Evolutionary conservation across 2,888 invertebrate genomes (phyloP), one percentile per base, ranked within the genome.

Genomic region (Nudaria mundana): DNA sequence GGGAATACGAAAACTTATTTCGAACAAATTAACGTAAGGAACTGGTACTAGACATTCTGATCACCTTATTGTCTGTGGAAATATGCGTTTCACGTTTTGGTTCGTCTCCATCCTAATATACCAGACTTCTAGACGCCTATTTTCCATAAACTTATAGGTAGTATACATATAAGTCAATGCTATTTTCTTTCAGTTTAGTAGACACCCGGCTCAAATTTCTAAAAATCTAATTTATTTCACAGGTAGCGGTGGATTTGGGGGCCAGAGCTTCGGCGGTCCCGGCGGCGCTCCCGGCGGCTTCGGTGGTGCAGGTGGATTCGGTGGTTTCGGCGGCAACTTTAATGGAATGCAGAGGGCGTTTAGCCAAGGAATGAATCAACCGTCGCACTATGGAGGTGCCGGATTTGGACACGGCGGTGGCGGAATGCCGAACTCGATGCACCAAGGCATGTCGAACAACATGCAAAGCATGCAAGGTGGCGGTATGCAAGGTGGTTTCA

Each of bases 181-280:
- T n/a, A n/a, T n/a, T n/a, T n/a, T n/a, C n/a, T n/a, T n/a, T n/a
- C n/a, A n/a, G n/a, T n/a, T n/a, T n/a, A n/a, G n/a, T n/a, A n/a
- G n/a, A n/a, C n/a, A n/a, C n/a, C n/a, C n/a, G n/a, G n/a, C n/a
- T n/a, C n/a, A n/a, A n/a, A n/a, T n/a, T n/a, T n/a, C n/a, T n/a
- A n/a, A n/a, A n/a, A n/a, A n/a, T 10, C 2, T 5, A n/a, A 22
- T 24, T 20, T 10, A 5, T 2, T 25, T 18, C 30, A 5, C 33
- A 55, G 56, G 56, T 37, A 30, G 35, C 34, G 36, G 47, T 30
- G 59, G 59, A 32, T 50, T 45, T 29, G 56, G 54, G 11, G 51
- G 56, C 34, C 41, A 22, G 10, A 38, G 34, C 11, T 36, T 30
- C 20, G 41, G 34, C 26, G 38, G 35, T 1, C 39, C 25, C 10